Evolutionary conservation across 2,888 invertebrate species (phyloP).

Genomic region (Ecdyonurus torrentis): DNA sequence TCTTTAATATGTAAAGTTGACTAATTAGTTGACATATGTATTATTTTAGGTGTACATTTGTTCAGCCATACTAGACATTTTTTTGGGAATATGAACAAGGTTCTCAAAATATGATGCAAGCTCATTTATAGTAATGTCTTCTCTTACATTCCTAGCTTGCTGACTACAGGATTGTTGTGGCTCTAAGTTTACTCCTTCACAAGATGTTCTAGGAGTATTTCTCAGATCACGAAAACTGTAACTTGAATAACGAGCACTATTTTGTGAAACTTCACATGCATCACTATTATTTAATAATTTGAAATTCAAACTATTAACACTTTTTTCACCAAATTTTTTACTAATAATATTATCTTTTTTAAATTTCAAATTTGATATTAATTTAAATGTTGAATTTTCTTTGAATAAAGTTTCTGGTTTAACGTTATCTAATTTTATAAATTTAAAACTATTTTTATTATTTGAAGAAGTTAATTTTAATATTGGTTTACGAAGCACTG

Average conservation of each 20-base stretch:
- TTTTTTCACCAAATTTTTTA: not conserved
- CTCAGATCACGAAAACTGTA: not conserved
- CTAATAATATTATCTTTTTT: not conserved
- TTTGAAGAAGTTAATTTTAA: not conserved
- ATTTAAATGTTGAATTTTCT: not conserved
- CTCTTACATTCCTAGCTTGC: slow-evolving; percentile 52
- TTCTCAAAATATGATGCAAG: slow-evolving; percentile 91
- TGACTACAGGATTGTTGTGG: slow-evolving; percentile 44
- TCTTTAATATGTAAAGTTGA: too few relatives aligned
- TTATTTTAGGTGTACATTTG: slow-evolving; percentile 93
- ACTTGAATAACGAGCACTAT: not conserved
- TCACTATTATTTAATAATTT: not conserved
- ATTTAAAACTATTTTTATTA: slow-evolving; percentile 1
- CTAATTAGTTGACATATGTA: too few relatives aligned
- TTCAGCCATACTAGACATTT: slow-evolving; percentile 96
- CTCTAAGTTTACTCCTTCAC: not conserved
- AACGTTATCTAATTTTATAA: not conserved
- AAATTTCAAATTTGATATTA: not conserved
- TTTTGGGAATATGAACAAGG: slow-evolving; percentile 89
- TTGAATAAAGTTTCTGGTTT: not conserved
- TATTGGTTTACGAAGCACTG: slow-evolving; percentile 5
- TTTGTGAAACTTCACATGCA: not conserved
- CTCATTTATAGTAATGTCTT: slow-evolving; percentile 84
- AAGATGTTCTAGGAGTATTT: not conserved
- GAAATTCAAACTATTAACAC: not conserved